Evolutionary conservation across 2,888 invertebrate species (phyloP).

Genomic region (Ectobius pallidus): DNA sequence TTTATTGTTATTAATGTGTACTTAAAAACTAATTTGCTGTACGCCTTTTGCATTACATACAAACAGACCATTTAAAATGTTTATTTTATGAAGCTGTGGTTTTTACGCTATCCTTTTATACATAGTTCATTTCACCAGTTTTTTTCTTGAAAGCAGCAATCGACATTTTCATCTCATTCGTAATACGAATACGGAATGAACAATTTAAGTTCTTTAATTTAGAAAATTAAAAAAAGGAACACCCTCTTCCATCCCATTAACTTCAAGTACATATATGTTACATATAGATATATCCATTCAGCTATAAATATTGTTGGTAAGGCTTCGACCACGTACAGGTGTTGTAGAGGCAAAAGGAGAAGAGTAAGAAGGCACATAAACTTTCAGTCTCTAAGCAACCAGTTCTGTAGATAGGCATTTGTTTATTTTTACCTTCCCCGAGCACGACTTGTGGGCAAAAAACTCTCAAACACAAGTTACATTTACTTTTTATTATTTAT

Average conservation of each 20-base stretch:
- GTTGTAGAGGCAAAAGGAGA: background rate
- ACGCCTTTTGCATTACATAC: background rate
- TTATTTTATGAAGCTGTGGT: background rate
- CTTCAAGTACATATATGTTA: too few relatives aligned
- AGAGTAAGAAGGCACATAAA: conserved; percentile 7
- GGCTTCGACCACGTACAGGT: background rate
- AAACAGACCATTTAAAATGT: too few relatives aligned
- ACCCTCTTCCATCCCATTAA: too few relatives aligned
- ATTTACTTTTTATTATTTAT: background rate
- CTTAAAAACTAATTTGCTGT: background rate
- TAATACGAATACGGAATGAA: background rate
- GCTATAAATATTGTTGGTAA: conserved; percentile 4
- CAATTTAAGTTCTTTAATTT: background rate
- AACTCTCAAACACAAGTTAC: background rate
- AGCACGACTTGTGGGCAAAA: conserved; percentile 9
- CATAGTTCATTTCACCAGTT: too few relatives aligned
- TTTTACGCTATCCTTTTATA: too few relatives aligned
- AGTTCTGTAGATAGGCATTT: conserved; percentile 7
- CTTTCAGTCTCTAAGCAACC: background rate
- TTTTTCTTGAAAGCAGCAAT: background rate
- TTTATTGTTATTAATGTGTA: too few relatives aligned
- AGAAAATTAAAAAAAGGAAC: too few relatives aligned
- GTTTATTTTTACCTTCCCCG: background rate
- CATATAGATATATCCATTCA: background rate
- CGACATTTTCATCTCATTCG: background rate